Evolutionary conservation across 1,140 invertebrate genomes (phyloP).

Genomic region (Drosophila fuyamai): DNA sequence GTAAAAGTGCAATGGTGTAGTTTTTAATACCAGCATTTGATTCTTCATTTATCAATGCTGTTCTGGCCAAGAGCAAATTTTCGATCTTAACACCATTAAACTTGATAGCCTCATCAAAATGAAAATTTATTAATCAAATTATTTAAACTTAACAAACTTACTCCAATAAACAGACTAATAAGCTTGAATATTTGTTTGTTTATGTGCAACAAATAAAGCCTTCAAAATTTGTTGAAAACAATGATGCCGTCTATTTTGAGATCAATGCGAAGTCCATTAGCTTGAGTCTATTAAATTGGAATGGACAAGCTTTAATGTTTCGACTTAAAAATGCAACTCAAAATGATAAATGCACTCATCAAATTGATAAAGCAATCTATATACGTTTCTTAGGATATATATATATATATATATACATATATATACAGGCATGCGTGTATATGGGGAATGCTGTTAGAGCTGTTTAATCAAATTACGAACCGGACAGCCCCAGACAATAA

Average conservation of each 20-base stretch:
- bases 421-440: background rate
- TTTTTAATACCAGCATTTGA: no score
- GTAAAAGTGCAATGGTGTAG: no score
- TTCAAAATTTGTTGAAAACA: slow-evolving; percentile 13
- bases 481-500: slow-evolving; percentile 60
- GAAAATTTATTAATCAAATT: no score
- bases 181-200: background rate
- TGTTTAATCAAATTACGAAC: slow-evolving; percentile 71
- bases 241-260: background rate
- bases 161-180: no score
- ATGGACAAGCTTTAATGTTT: slow-evolving; percentile 13
- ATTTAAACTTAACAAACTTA: no score
- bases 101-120: no score
- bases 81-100: no score
- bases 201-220: background rate
- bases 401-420: background rate
- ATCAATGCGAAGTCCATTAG: slow-evolving; percentile 49
- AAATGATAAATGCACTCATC: slow-evolving; percentile 62
- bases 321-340: slow-evolving; percentile 12
- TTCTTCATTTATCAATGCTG: background rate
- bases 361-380: slow-evolving; percentile 45
- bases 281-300: slow-evolving; percentile 51
- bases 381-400: slow-evolving; percentile 3
- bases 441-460: slow-evolving; percentile 46
- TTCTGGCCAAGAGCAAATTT: no score